Base-by-base conservation (phyloP, 2,888 invertebrate genomes). In the Congeria kusceri region DNA sequence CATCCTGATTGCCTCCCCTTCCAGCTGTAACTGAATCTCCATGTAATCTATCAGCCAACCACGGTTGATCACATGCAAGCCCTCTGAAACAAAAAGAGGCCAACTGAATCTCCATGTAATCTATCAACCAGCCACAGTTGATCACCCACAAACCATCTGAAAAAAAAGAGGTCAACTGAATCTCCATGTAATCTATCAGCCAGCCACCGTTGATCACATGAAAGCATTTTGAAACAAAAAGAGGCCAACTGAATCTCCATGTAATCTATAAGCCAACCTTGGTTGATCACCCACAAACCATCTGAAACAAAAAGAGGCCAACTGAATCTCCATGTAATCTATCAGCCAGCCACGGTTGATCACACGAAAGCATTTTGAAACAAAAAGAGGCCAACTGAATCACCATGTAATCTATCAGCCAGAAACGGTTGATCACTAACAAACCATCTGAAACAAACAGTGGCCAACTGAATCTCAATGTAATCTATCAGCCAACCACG, bases 41-140 rank as follows among this genome's bases (percentile, higher is more conserved):
- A 77, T 71, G 28, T 88, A 85, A 23, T 85, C 83, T 18, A 82
- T 85, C 67, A 91, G 74, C 89, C 89, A 91, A 4, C 91, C 91
- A 39, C 86, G 76, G 13, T 81, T 84, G 15, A 86, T 74, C 47
- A 80, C 76, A 11, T 44, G 66, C 1, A 82, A 64, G 15, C 83
- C 85, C 69, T 87, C 89, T 90, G 68, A 28, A 81, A 77, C 23
- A 53, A 9, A 32, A 39, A 39, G 13, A 39, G 9, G 39, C 9
- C 39, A 91, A 70, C 66, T 89, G 89, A 9, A 90, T 79, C 58
- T 88, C 87, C 4, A 77, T 71, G 28, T 88, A 85, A 23, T 85
- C 83, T 18, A 82, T 85, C 67, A 91, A 72, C 89, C 89, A 91
- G 7, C 91, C 91, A 39, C 86, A 75, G 13, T 81, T 84, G 15